Evolutionary conservation across 2,888 invertebrate species (phyloP), one percentile per base, ranked within the genome.

Genomic region (Oscheius myriophilus): DNA sequence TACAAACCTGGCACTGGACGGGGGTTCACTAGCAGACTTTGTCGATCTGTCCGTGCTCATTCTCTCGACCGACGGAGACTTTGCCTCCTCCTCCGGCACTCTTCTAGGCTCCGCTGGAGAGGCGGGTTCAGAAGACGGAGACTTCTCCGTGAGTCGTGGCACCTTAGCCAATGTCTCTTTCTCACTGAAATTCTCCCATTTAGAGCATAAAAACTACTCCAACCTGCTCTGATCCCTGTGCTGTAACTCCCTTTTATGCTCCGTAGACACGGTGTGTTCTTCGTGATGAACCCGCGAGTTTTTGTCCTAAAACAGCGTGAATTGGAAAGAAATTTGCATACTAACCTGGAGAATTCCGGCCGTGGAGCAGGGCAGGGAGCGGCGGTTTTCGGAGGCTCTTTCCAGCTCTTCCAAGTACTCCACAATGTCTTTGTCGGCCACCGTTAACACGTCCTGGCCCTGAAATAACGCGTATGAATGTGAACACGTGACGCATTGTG

Each of bases 381-480:
- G 45, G n/a, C 61, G 46, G 49, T 25, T 26, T 33, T 71, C 67
- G 25, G 70, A 73, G 16, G 64, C 67, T 25, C 75, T 73, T 25
- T 82, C 77, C 25, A 83, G 46, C 21, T 82, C 80, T 18, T 81
- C 75, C 43, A 85, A 43, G 65, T 81, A 84, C 18, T 84, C 82
- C 9, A 79, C 69, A 21, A 86, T 76, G 2, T 77, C 73, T 45
- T 79, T 80, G 70, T 85, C 85, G 7, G 85, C 84, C 2, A 85
- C 83, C 7, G 75, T 74, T 18, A 83, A 65, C 43, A 85, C 84
- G 66, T 73, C 75, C 43, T 83, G 79, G 55, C 83, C 84, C 82
- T 82, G 73, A 77, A 71, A 51, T 45, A 14, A n/a, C 7, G 41
- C 25, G 21, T 12, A 14, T 57, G n/a, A 49, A 39, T 16, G 57